Evolutionary conservation across 2,113 vertebrate genomes (phyloP), one percentile per base, ranked within the genome.

Genomic region (Ranitomeya imitator): DNA sequence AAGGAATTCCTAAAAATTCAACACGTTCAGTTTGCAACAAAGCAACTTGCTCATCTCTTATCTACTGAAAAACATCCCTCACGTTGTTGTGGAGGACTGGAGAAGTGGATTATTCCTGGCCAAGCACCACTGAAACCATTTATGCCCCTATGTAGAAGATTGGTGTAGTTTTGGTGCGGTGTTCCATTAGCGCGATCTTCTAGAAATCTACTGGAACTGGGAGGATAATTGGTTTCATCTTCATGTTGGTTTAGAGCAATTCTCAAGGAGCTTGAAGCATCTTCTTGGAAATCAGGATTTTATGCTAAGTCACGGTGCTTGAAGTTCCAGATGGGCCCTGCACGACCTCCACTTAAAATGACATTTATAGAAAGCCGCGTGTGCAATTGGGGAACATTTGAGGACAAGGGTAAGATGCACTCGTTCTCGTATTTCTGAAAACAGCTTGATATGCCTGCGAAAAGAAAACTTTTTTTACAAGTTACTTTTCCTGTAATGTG

Each of bases 221-320:
- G 63, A 87, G 78, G 60, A 86, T 86, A 86, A 86, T 67, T 79
- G 85, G 51, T 67, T 74, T 61, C 2, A 81, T 87, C 59, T n/a
- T 81, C n/a, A 2, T 69, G n/a, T 69, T 71, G 67, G 76, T n/a
- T 8, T 11, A 55, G 21, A 67, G 78, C 63, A 61, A 21, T 82
- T 82, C 52, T 81, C 15, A 81, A 87, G 86, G 14, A 60, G 23
- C 26, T 77, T 57, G 59, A 87, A 87, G 86, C 59, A 79, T 69
- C 86, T 57, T 80, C 78, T 73, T 55, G 21, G 4, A 79, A 85
- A 86, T 86, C 55, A 86, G 54, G 9, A 63, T 86, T 77, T 71
- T n/a, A 59, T 77, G 26, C 26, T 74, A 37, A 74, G 23, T 61
- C 54, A 14, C 31, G 11, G 60, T 45, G 73, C 73, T 54, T 79